Conservation (phyloP, 2,888 invertebrate genomes). For the Ichneumoninae sp. region DNA sequence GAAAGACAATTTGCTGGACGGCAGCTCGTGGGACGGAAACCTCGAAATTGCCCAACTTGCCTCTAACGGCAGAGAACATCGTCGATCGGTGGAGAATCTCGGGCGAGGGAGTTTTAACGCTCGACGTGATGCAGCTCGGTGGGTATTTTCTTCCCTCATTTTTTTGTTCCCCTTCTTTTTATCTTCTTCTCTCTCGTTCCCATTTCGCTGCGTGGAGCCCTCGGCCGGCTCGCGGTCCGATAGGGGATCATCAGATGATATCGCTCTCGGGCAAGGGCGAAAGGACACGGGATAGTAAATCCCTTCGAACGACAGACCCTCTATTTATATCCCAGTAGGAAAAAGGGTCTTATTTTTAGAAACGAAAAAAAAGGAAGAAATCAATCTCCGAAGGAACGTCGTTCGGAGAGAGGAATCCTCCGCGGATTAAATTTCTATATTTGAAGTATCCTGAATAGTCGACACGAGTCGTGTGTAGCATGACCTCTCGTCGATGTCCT, state of each 20-base stretch:
- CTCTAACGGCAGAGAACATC: background rate
- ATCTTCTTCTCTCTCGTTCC: slow-evolving; percentile 11
- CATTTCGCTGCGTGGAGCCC: slow-evolving; percentile 7
- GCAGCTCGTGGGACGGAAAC: slow-evolving; percentile 51
- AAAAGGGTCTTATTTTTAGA: slow-evolving; percentile 53
- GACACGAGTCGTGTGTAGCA: background rate
- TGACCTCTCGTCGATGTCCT: slow-evolving; percentile 45
- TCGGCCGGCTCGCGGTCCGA: slow-evolving; percentile 14
- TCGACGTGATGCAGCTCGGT: slow-evolving; percentile 6
- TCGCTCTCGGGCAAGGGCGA: slow-evolving; percentile 50
- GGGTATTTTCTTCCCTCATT: background rate
- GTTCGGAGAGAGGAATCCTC: background rate
- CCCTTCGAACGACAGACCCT: slow-evolving; percentile 45
- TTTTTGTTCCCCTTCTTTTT: slow-evolving; percentile 1
- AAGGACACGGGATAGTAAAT: slow-evolving; percentile 52
- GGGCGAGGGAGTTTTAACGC: slow-evolving; percentile 13
- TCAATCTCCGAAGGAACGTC: slow-evolving; percentile 46
- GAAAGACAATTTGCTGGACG: slow-evolving; percentile 49
- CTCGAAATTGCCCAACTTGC: slow-evolving; percentile 54
- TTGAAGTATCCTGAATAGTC: slow-evolving; percentile 30
- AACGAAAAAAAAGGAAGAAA: slow-evolving; percentile 47
- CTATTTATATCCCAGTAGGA: slow-evolving; percentile 40
- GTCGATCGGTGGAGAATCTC: background rate
- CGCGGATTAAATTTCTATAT: slow-evolving; percentile 49
- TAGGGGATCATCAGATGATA: slow-evolving; percentile 56